Evolutionary conservation across 2,888 invertebrate genomes (phyloP).

Genomic region (Protodeltote pygarga): DNA sequence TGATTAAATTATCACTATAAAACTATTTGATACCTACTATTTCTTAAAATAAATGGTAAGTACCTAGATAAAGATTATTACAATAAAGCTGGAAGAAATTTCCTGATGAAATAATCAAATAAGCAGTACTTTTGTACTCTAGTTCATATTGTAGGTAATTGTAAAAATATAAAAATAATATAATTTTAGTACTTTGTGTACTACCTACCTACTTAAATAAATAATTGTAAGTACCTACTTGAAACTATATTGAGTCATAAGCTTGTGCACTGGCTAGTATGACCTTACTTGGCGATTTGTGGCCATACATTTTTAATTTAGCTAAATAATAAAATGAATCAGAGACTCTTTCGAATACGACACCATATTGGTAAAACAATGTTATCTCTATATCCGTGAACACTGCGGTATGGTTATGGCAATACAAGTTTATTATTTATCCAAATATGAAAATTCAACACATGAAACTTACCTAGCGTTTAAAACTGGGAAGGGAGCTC

Average conservation of each 20-base stretch:
- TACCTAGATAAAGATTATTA: no score
- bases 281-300: constrained; percentile 7
- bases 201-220: no score
- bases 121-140: no score
- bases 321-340: constrained; percentile 8
- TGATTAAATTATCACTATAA: no score
- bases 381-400: constrained; percentile 7
- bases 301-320: constrained; percentile 18
- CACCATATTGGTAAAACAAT: constrained; percentile 18
- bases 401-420: background rate
- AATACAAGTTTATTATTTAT: background rate
- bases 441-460: background rate
- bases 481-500: background rate
- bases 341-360: constrained; percentile 16
- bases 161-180: no score
- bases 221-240: background rate
- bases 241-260: constrained; percentile 13
- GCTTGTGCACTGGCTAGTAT: background rate
- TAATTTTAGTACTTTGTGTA: no score
- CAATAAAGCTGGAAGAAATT: no score
- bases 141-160: no score
- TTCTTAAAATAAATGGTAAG: no score
- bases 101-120: no score
- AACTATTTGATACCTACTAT: no score
- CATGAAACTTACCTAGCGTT: constrained; percentile 29